phyloP scores from a whole-genome alignment of 2,888 invertebrate species.

The Graphium colonna region DNA sequence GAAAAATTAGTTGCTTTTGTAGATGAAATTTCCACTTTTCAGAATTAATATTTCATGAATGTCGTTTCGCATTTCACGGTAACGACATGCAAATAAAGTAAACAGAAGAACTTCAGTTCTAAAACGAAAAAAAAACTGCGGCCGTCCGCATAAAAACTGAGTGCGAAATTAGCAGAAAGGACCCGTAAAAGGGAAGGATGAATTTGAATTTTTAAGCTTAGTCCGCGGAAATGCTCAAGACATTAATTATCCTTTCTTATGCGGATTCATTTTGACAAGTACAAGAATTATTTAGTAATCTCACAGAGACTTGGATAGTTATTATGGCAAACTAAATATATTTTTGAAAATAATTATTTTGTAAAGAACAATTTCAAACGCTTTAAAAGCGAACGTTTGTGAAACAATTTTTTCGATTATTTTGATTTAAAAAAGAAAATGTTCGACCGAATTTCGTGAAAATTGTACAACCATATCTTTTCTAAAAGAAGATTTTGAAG shows the following conservation, averaged over 20 bases:
- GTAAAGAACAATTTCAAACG: too few species aligned
- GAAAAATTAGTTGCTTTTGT: conserved; percentile 1
- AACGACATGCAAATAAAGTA: conserved; percentile 35
- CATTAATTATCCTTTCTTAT: conserved; percentile 24
- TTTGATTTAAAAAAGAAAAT: too few species aligned
- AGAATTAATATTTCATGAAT: conserved; percentile 19
- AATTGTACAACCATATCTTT: too few species aligned
- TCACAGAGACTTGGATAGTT: neutral
- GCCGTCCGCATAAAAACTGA: conserved; percentile 39
- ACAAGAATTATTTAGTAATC: conserved; percentile 10
- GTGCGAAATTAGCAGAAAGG: conserved; percentile 48
- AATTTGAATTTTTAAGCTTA: conserved; percentile 33
- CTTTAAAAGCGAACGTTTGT: too few species aligned
- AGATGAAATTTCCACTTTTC: conserved; percentile 10
- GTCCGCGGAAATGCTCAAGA: conserved; percentile 26
- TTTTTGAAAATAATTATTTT: neutral
- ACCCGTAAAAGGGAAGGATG: conserved; percentile 42
- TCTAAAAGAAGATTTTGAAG: too few species aligned
- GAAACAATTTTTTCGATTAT: too few species aligned
- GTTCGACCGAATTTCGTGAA: too few species aligned
- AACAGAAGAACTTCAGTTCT: conserved; percentile 39
- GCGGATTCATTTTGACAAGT: conserved; percentile 12
- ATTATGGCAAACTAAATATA: neutral
- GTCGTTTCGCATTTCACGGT: conserved; percentile 34
- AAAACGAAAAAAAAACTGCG: conserved; percentile 29